Base-by-base conservation (phyloP, 2,797 vertebrate species). In the Borostomias antarcticus region DNA sequence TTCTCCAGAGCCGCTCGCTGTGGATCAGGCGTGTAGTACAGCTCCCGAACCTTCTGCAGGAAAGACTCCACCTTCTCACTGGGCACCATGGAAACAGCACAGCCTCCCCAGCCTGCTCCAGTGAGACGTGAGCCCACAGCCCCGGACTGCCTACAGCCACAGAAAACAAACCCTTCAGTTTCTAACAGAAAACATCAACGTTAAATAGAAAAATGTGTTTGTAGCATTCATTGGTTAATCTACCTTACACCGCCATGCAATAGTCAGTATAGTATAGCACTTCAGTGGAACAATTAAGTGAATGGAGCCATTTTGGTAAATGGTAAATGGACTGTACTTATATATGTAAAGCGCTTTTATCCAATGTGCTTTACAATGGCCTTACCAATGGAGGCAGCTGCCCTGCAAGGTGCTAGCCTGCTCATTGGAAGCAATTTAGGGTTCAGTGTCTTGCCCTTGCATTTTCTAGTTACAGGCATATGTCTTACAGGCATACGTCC, bases 21-120 rank as follows among this genome's bases (percentile, higher is more conserved):
- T 60, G 82, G 75, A 35, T 93, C 81, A 0, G 56, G 85, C 64
- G 83, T 84, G 85, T 96, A 98, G 86, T 92, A 99, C 3, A 89
- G 82, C 67, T 92, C 82, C 43, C 90, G 89, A 35, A 99, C 95
- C 1, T 90, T 89, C 66, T 82, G 82, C n/a, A 98, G 86, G 84
- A 98, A 98, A 62, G 78, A 62, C 58, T 92, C 81, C 71, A 95
- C 89, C 82, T 87, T 93, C 59, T 95, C 92, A 48, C 69, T 79
- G 51, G 95, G 95, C 66, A 99, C 96, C 91, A 98, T 93, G 64
- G 97, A 99, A 62, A 99, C 97, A 0, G 93, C 90, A 82, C 97
- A 98, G 79, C 97, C 97, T 29, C 97, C 97, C 97, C 97, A 99
- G 67, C 97, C 97, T 66, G 97, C 97, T 70, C 97, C 97, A 5